Evolutionary conservation across 2,888 invertebrate species (phyloP).

Genomic region (Patella pellucida): DNA sequence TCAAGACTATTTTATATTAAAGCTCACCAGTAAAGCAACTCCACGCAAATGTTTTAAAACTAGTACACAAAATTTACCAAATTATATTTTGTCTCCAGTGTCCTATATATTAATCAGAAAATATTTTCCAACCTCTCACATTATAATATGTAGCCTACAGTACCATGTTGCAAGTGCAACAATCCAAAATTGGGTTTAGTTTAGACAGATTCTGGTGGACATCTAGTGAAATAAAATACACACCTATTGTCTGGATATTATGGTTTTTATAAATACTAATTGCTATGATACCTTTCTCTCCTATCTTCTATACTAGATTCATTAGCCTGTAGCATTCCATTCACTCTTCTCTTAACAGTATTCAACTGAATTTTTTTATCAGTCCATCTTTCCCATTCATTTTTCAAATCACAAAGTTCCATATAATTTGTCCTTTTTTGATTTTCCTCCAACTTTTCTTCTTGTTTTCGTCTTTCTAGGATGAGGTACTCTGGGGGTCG

Average conservation of each 20-base stretch:
- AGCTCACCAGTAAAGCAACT: no score
- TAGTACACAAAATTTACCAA: no score
- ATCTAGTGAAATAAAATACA: no score
- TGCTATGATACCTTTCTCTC: conserved; percentile 58
- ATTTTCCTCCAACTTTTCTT: conserved; percentile 56
- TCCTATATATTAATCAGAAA: no score
- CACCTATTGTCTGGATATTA: background rate
- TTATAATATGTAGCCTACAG: no score
- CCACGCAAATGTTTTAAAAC: no score
- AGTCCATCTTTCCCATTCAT: conserved; percentile 67
- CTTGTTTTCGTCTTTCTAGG: conserved; percentile 60
- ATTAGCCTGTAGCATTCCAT: conserved; percentile 54
- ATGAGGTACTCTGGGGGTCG: conserved; percentile 65
- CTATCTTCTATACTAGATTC: conserved; percentile 64
- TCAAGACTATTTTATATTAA: no score
- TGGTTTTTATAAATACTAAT: background rate
- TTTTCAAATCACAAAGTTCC: conserved; percentile 62
- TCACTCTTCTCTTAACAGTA: conserved; percentile 59
- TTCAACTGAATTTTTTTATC: conserved; percentile 63
- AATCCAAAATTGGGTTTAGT: no score
- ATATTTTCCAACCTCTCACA: no score
- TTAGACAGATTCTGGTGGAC: no score
- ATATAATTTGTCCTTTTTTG: conserved; percentile 58
- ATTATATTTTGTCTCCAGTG: no score
- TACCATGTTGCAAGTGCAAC: no score